Evolutionary conservation across 2,888 invertebrate genomes (phyloP).

Genomic region (Caenorhabditis sp.): DNA sequence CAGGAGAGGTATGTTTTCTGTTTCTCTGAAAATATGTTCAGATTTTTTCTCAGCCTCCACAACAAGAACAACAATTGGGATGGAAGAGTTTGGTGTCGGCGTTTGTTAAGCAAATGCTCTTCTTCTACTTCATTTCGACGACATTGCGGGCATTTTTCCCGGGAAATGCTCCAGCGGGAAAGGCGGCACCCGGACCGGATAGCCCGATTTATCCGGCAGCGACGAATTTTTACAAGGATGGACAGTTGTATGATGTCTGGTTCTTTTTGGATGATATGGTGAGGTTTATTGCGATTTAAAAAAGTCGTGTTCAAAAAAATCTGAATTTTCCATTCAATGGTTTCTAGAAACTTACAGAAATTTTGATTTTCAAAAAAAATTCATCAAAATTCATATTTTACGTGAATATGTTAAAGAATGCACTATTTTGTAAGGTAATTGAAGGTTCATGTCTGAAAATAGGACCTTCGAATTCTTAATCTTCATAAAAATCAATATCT

Average conservation of each 20-base stretch:
- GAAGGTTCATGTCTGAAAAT: too few species aligned
- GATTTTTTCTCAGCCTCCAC: neutral
- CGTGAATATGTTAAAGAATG: too few species aligned
- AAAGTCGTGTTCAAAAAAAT: neutral
- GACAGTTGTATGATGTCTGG: slow-evolving; percentile 73
- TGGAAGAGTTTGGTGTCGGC: slow-evolving; percentile 9
- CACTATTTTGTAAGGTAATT: too few species aligned
- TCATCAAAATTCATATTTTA: neutral
- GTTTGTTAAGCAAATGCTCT: slow-evolving; percentile 28
- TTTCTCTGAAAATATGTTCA: too few species aligned
- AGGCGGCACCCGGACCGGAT: neutral
- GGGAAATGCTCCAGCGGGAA: neutral
- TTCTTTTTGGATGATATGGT: slow-evolving; percentile 72
- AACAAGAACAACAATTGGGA: neutral
- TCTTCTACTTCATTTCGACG: slow-evolving; percentile 18
- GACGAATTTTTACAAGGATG: slow-evolving; percentile 71
- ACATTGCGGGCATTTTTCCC: neutral
- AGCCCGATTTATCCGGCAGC: slow-evolving; percentile 1
- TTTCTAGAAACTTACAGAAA: slow-evolving; percentile 23
- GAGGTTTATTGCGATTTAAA: slow-evolving; percentile 1
- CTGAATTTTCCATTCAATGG: slow-evolving; percentile 48
- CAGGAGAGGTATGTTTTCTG: too few species aligned
- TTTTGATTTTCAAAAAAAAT: neutral
- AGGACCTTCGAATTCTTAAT: too few species aligned
- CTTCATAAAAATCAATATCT: too few species aligned